A percentile compares a stretch with the other conserved stretches of the same genome.
These are phyloP conservation scores for Batillaria attramentaria DNA, from an alignment of 1,140 invertebrate species.

Conservation along the genomic window DNA sequence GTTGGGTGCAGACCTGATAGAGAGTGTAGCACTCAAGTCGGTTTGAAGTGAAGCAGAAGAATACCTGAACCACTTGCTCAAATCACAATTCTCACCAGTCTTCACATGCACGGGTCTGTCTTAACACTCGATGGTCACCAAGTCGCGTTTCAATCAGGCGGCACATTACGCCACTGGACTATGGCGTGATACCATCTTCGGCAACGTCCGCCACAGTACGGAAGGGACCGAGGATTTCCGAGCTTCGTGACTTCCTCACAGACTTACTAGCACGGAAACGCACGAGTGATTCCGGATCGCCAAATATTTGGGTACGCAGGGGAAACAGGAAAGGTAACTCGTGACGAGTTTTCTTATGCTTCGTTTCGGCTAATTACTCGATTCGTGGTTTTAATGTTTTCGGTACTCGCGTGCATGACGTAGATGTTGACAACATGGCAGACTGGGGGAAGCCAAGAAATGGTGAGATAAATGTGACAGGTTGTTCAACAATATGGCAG, in stretches of 20 bases:
- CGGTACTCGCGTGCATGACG: background rate
- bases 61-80: no score
- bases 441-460: slow-evolving; percentile 38
- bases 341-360: background rate
- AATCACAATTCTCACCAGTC: no score
- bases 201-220: background rate
- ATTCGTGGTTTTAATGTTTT: background rate
- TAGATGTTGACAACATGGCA: slow-evolving; percentile 43
- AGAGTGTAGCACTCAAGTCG: no score
- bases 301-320: background rate
- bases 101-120: no score
- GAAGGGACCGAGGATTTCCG: background rate
- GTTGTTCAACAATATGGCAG: background rate
- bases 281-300: background rate
- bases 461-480: background rate
- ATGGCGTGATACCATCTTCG: background rate
- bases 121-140: no score
- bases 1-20: no score
- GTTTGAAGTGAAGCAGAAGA: no score
- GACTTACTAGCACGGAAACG: slow-evolving; percentile 6
- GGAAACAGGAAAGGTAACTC: slow-evolving; percentile 25
- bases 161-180: background rate
- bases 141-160: no score
- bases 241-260: background rate
- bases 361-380: background rate